phyloP scores from a whole-genome alignment of 2,113 vertebrate species.

The Gymnogyps californianus region DNA sequence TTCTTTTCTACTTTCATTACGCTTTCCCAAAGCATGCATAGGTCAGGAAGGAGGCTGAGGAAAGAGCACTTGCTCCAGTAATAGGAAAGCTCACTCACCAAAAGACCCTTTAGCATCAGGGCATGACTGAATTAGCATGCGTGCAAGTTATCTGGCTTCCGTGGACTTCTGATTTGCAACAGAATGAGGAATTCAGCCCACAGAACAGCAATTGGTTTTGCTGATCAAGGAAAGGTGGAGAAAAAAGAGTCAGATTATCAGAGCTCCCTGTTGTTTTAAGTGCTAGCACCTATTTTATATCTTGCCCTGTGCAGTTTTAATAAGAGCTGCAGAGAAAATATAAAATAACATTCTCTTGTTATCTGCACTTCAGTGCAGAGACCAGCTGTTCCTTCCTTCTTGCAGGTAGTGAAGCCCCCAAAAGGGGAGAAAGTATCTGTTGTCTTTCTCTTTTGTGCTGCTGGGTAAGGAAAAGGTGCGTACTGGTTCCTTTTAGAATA shows the following conservation, averaged over 20 bases:
- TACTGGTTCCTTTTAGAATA: not conserved
- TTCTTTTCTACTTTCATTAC: not conserved
- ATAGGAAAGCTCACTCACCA: not conserved
- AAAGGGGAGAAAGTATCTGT: not conserved
- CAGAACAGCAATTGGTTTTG: not conserved
- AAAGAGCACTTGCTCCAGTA: not conserved
- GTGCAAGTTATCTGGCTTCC: not conserved
- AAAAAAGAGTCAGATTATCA: not conserved
- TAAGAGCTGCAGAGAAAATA: not conserved
- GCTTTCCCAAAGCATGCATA: not conserved
- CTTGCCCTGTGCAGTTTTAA: not conserved
- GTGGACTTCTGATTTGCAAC: not conserved
- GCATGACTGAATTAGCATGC: not conserved
- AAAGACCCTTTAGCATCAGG: not conserved
- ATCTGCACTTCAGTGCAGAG: not conserved
- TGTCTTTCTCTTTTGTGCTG: not conserved
- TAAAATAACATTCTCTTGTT: not conserved
- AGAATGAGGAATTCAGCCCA: not conserved
- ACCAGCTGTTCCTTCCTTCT: not conserved
- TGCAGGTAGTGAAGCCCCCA: not conserved
- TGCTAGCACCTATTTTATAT: not conserved
- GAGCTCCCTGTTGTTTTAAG: not conserved
- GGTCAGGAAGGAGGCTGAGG: not conserved
- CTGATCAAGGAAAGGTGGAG: not conserved
- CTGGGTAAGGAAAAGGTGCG: not conserved